Base-by-base conservation (phyloP, 2,888 invertebrate species). In the Meliscaeva auricollis region DNA sequence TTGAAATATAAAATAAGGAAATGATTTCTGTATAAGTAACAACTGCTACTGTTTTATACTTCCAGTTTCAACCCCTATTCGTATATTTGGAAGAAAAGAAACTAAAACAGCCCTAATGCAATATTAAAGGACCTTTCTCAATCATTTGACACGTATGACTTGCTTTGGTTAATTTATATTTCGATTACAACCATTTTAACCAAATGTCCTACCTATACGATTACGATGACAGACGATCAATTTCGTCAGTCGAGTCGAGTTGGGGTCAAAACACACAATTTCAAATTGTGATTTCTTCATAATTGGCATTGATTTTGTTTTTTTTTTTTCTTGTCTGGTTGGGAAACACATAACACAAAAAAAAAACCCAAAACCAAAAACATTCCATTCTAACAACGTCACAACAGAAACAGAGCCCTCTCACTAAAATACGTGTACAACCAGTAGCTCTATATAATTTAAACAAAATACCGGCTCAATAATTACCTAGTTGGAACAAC, bases 391-490 rank as follows among this genome's bases (percentile, higher is more conserved):
- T 75, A 80, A 80, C 66, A 75, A 80, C 84, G 68, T 76, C 80
- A 76, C 80, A 22, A 32, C 50, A 68, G 9, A 13, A 35, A 38
- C 35, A 35, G 9, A 54, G 15, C 20, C 58, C 6, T 38, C n/a
- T 38, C 9, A 9, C 13, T 38, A 26, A 0, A 3, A 64, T 74
- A 69, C 74, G 79, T 75, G 79, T 75, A 84, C 60, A 46, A 84
- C 80, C 84, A 84, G 84, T 80, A 84, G 84, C 80, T 68, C 64
- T 20, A 72, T 80, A 80, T 84, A 84, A 84, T 80, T 84, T 84
- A 80, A 79, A 66, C 80, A 84, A 84, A 84, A 84, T 84, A 84
- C 84, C 84, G 84, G 80, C 74, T 72, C 75, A 80, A 84, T 84
- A 84, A 84, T 84, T 80, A 80, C 84, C 84, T 84, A 84, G 70